These are phyloP conservation scores for Centrocercus urophasianus DNA, from an alignment of 2,113 vertebrate genomes.

Conservation along the genomic window DNA sequence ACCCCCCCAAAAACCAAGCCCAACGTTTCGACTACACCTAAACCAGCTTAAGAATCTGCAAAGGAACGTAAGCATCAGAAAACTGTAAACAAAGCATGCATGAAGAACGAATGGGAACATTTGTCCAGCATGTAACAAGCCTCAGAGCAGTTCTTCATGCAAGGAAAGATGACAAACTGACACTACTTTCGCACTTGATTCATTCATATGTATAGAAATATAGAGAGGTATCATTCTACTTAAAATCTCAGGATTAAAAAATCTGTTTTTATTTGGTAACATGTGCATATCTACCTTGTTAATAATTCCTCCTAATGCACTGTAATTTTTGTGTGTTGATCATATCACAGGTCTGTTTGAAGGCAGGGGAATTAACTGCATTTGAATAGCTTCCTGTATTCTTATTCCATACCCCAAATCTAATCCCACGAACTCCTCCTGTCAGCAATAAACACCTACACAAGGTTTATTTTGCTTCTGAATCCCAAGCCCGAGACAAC, in stretches of 20 bases:
- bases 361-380: background rate
- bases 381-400: conserved; percentile 6
- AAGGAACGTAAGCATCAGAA: conserved; percentile 34
- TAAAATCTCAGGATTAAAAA: conserved; percentile 18
- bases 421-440: conserved; percentile 23
- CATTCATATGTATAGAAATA: background rate
- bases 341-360: conserved; percentile 7
- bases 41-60: conserved; percentile 10
- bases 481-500: conserved; percentile 4
- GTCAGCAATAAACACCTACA: conserved; percentile 36
- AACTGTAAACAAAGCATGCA: conserved; percentile 1
- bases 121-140: conserved; percentile 36
- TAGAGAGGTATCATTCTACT: background rate
- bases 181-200: conserved; percentile 7
- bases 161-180: conserved; percentile 46
- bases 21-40: background rate
- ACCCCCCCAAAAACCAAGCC: background rate
- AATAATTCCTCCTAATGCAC: background rate
- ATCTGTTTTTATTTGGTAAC: background rate
- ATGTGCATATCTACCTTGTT: background rate
- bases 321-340: background rate
- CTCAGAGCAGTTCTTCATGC: conserved; percentile 45
- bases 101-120: conserved; percentile 45
- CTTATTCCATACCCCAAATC: background rate
- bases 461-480: conserved; percentile 12